Evolutionary conservation across 2,888 invertebrate genomes (phyloP).

Genomic region (Neuroscelio doddi): DNA sequence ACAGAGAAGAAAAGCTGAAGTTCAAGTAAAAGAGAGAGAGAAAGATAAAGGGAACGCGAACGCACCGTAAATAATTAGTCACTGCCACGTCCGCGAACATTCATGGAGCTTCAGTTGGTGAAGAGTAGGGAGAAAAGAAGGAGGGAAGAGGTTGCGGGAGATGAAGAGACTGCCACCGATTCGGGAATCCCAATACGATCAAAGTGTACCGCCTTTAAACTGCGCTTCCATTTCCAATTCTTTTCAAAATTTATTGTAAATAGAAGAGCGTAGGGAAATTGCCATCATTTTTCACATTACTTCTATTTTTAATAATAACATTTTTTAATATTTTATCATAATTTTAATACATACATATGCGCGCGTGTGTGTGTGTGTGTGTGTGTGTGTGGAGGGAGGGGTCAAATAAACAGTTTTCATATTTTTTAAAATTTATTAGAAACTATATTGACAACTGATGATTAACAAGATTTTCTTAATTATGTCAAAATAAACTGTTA

Average conservation of each 20-base stretch:
- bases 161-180: conserved; percentile 54
- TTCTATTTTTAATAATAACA: conserved; percentile 1
- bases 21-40: conserved; percentile 19
- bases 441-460: too few species aligned
- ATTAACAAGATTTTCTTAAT: too few species aligned
- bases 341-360: too few species aligned
- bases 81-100: conserved; percentile 63
- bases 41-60: conserved; percentile 52
- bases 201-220: conserved; percentile 51
- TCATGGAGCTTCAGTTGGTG: conserved; percentile 28
- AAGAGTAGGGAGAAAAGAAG: conserved; percentile 23
- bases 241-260: conserved; percentile 30
- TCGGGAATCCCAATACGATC: conserved; percentile 53
- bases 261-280: background rate
- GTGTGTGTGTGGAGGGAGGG: too few species aligned
- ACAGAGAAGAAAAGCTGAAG: conserved; percentile 34
- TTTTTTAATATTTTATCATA: too few species aligned
- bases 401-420: too few species aligned
- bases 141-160: conserved; percentile 50
- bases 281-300: too few species aligned
- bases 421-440: too few species aligned
- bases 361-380: too few species aligned
- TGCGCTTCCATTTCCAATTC: conserved; percentile 41
- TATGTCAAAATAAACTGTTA: too few species aligned
- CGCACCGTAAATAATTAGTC: conserved; percentile 70